Conservation (phyloP, 2,113 vertebrate species). For the Lynx canadensis region DNA sequence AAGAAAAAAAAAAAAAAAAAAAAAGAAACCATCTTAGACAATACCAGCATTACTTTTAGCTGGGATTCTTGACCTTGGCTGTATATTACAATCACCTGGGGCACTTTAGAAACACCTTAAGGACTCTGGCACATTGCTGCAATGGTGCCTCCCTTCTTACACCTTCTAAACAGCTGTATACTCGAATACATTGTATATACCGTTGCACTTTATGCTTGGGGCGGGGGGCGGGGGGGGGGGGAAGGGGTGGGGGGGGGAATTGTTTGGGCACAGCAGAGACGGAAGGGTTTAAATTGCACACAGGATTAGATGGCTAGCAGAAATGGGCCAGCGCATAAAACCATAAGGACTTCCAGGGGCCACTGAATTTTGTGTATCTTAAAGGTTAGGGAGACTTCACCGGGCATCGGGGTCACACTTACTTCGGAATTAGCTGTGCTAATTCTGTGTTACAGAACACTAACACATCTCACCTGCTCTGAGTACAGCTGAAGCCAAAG, state of each 20-base stretch:
- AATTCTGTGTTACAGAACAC: background rate
- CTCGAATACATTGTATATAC: background rate
- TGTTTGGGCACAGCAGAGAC: background rate
- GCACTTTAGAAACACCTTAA: background rate
- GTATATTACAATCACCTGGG: background rate
- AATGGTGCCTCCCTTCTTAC: background rate
- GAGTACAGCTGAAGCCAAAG: background rate
- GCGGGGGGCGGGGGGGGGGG: too few species aligned
- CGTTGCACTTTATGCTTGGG: background rate
- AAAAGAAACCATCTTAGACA: background rate
- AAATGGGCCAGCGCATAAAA: background rate
- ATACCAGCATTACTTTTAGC: background rate
- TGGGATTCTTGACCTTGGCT: background rate
- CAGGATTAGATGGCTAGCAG: background rate
- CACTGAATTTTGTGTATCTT: background rate
- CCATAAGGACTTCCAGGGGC: background rate
- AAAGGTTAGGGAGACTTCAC: background rate
- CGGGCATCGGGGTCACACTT: background rate
- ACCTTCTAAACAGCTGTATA: background rate
- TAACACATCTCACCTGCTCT: background rate
- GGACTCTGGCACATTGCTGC: background rate
- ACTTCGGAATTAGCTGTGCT: background rate
- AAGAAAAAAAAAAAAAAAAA: too few species aligned
- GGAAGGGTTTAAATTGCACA: background rate
- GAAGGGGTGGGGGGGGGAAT: too few species aligned